These are phyloP conservation scores for Hyposmocoma kahamanoa DNA, from an alignment of 1,140 invertebrate genomes.

Conservation along the genomic window DNA sequence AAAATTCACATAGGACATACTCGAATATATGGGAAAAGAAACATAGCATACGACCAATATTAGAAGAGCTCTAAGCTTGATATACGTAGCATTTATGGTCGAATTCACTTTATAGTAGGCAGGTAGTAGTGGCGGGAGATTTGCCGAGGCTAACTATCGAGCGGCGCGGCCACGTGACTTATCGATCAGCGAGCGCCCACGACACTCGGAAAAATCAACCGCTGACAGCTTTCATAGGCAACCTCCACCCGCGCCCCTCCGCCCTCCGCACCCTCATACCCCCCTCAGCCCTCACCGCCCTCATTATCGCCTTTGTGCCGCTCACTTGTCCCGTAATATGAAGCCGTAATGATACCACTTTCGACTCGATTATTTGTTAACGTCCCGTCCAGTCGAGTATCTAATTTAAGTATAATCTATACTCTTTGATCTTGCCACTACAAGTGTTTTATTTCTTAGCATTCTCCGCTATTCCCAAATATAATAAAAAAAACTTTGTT, in stretches of 20 bases:
- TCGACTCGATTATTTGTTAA: slow-evolving; percentile 39
- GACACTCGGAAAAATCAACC: slow-evolving; percentile 72
- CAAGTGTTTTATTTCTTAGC: background rate
- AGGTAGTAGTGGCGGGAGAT: slow-evolving; percentile 64
- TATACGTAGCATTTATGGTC: too few relatives aligned
- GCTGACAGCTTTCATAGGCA: slow-evolving; percentile 64
- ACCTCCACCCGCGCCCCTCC: slow-evolving; percentile 23
- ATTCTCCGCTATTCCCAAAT: background rate
- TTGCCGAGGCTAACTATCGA: slow-evolving; percentile 66
- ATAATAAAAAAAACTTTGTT: background rate
- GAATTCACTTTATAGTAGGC: too few relatives aligned
- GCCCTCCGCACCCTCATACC: slow-evolving; percentile 7
- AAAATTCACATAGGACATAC: too few relatives aligned
- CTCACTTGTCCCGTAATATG: slow-evolving; percentile 65
- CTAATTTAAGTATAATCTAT: slow-evolving; percentile 5
- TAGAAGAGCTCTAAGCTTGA: too few relatives aligned
- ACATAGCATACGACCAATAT: too few relatives aligned
- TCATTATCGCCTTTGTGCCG: slow-evolving; percentile 69
- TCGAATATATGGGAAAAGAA: too few relatives aligned
- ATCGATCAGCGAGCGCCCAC: slow-evolving; percentile 67
- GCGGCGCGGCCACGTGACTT: slow-evolving; percentile 64
- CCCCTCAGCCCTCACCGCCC: slow-evolving; percentile 30
- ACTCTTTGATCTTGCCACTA: background rate
- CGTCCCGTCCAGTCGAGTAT: slow-evolving; percentile 19
- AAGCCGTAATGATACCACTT: slow-evolving; percentile 62